phyloP scores from a whole-genome alignment of 2,888 invertebrate species.

The Apocheima hispidaria region DNA sequence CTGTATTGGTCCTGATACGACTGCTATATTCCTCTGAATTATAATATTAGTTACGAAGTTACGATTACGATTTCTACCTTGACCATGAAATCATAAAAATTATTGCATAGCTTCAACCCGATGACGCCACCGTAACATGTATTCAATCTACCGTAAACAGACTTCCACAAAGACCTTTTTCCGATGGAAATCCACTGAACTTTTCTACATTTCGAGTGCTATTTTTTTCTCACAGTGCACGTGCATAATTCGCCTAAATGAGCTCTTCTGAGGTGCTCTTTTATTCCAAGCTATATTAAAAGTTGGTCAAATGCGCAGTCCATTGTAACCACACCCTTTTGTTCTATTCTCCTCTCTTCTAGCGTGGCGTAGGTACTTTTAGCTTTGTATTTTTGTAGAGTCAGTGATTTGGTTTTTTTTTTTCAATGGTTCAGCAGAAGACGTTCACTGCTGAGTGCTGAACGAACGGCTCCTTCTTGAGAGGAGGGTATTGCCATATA shows the following conservation, averaged over 20 bases:
- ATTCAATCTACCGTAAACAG: not conserved
- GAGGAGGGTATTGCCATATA: too few species aligned
- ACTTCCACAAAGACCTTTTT: not conserved
- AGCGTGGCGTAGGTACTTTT: conserved; percentile 46
- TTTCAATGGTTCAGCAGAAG: too few species aligned
- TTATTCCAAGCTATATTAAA: conserved; percentile 73
- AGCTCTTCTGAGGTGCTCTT: conserved; percentile 60
- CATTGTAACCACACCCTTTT: conserved; percentile 66
- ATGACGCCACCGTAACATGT: too few species aligned
- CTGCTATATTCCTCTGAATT: too few species aligned
- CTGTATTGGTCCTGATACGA: too few species aligned
- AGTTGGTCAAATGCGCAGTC: conserved; percentile 72
- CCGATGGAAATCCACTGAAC: not conserved
- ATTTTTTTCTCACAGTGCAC: conserved; percentile 53
- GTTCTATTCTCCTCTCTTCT: conserved; percentile 59
- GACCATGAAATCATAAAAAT: too few species aligned
- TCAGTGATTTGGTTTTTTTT: conserved; percentile 16
- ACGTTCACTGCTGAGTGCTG: too few species aligned
- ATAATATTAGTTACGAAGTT: too few species aligned
- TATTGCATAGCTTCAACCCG: too few species aligned
- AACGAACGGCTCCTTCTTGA: too few species aligned
- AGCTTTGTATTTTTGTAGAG: not conserved
- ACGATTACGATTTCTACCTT: too few species aligned
- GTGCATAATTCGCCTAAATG: conserved; percentile 75
- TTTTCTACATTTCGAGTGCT: not conserved